Evolutionary conservation across 2,113 vertebrate genomes (phyloP), one percentile per base, ranked within the genome.

Genomic region (Eurystomus gularis): DNA sequence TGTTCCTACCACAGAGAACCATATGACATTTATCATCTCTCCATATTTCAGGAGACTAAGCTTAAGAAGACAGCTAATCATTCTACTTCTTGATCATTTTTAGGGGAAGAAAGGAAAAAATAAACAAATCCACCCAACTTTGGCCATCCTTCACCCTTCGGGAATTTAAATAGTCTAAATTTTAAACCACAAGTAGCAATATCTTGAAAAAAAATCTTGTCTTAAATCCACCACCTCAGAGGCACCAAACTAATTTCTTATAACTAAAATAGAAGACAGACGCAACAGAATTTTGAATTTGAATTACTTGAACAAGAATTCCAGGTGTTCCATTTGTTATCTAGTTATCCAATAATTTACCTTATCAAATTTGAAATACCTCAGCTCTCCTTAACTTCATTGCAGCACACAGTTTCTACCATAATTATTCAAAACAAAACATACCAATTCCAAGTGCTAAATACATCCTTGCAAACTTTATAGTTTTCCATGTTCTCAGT

Each of bases 91-190:
- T 55, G 8, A 71, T 40, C 13, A 37, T 23, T 79, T 14, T 2
- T 33, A 1, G 3, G 4, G 1, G 6, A 19, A 25, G 15, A 49
- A 17, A 13, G 7, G 6, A 26, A 21, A 7, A 55, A 57, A 37
- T 15, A 42, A 42, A 42, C 42, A 18, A 55, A 3, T 3, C 6
- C 20, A 51, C 4, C 20, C 23, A 70, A n/a, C 13, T 80, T 2
- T 7, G 9, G 28, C 24, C 23, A 66, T n/a, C 39, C 29, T 54
- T 90, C 15, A 69, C 4, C 19, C 17, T 76, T 77, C 33, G 54
- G 7, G 13, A 89, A 40, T 40, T 89, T 17, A 69, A 57, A 76
- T 9, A 2, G 13, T 40, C 31, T 91, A 19, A 48, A 31, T 48
- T 81, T 88, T 70, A 87, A 73, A 42, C 7, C n/a, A 55, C 4